Base-by-base conservation (phyloP, 2,888 invertebrate genomes). In the Psylliodes chrysocephalus region DNA sequence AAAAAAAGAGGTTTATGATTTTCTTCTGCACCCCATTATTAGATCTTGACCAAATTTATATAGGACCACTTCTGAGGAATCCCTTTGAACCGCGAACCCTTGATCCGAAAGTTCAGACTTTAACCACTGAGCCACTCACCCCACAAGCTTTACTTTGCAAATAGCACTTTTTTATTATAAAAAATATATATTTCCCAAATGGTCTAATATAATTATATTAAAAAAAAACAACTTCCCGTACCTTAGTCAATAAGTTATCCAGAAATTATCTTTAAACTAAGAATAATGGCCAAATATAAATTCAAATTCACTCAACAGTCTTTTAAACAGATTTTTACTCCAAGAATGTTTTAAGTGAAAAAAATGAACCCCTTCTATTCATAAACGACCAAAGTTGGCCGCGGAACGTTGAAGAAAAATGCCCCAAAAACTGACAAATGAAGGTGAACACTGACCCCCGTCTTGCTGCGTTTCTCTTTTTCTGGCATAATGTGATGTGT, bases 401-500 rank as follows among this genome's bases (percentile, higher is more conserved):
- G 56, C 52, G 42, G 51, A 62, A 57, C n/a, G 57, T 46, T 55
- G 55, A 59, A 64, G 68, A 68, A 60, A 66, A 66, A 64, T 63
- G 61, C 55, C 52, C 56, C 54, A 51, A 61, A 63, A 55, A 42
- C 53, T 63, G 65, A 66, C 52, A 63, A 68, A 68, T 62, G 64
- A 59, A 64, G 53, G 59, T 46, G 40, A 59, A 49, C 44, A 61
- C 60, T 66, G 66, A 66, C 66, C 66, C 59, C 59, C 64, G 55
- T 64, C 64, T 59, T 61, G 28, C 57, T 60, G 60, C 60, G 40
- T 49, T 65, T 62, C 55, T 53, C 51, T 55, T 65, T 62, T 60
- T 44, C 38, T 12, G 30, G 63, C 60, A 60, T 68, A 68, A 70
- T 65, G 67, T 66, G 66, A 67, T 63, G 61, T 60, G 55, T 52